Conservation (phyloP, 1,140 invertebrate species). For the Colletes latitarsis region DNA sequence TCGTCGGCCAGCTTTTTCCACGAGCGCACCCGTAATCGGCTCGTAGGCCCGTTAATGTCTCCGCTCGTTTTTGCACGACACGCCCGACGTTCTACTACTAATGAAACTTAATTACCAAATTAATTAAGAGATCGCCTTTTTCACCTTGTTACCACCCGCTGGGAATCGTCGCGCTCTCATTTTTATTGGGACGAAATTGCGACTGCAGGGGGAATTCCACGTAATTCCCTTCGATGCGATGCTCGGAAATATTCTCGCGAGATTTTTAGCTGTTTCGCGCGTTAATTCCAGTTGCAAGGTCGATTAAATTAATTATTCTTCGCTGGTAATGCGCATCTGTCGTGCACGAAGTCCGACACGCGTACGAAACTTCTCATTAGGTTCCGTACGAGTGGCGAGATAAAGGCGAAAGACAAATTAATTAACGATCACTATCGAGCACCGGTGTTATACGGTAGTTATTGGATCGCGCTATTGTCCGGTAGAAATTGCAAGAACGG, state of each 20-base stretch:
- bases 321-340: too few species aligned
- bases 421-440: constrained; percentile 10
- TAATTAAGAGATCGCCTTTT: constrained; percentile 22
- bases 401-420: too few species aligned
- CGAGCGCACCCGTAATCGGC: too few species aligned
- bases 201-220: not conserved
- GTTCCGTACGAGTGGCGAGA: too few species aligned
- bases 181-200: not conserved
- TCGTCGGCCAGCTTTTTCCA: too few species aligned
- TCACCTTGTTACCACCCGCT: not conserved
- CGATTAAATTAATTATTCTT: too few species aligned
- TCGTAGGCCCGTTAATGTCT: not conserved
- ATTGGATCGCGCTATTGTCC: constrained; percentile 42
- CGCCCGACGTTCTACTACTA: not conserved
- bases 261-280: too few species aligned
- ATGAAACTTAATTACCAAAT: constrained; percentile 24
- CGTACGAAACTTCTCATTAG: too few species aligned
- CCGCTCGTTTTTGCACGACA: not conserved
- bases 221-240: too few species aligned
- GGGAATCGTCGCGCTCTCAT: not conserved
- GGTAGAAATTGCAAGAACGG: constrained; percentile 49
- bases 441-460: constrained; percentile 29
- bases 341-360: too few species aligned
- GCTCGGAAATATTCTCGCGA: too few species aligned
- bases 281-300: too few species aligned